Conservation (phyloP, 1,140 invertebrate species). For the Apis dorsata region DNA sequence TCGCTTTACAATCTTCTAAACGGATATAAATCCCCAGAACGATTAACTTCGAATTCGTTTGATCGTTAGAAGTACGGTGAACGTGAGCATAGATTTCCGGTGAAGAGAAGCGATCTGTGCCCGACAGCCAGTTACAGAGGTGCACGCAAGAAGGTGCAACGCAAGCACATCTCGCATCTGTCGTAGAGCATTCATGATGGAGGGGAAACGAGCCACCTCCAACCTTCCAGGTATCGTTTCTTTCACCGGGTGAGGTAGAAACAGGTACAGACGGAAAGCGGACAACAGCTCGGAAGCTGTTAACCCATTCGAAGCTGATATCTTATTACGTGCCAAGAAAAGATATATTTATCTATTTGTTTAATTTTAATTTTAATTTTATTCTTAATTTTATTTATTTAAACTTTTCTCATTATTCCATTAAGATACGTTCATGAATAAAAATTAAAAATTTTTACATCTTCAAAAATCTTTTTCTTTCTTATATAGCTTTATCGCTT, state of each 20-base stretch:
- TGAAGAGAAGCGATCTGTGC: neutral
- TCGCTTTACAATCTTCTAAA: too few relatives aligned
- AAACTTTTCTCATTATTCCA: too few relatives aligned
- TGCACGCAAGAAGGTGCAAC: conserved; percentile 52
- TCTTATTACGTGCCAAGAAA: neutral
- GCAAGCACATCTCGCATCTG: conserved; percentile 70
- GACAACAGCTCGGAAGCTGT: conserved; percentile 57
- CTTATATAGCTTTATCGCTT: too few relatives aligned
- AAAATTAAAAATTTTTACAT: too few relatives aligned
- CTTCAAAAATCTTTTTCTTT: too few relatives aligned
- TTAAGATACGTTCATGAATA: too few relatives aligned
- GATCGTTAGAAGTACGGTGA: neutral
- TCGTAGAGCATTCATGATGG: conserved; percentile 48
- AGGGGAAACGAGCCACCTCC: neutral
- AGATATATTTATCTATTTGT: too few relatives aligned
- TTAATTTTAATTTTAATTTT: too few relatives aligned
- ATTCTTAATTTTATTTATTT: too few relatives aligned
- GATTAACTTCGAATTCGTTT: neutral
- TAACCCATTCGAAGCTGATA: neutral
- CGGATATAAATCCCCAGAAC: too few relatives aligned
- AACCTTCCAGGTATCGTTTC: conserved; percentile 17
- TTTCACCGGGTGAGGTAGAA: conserved; percentile 54
- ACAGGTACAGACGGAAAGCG: conserved; percentile 67
- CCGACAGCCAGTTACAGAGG: conserved; percentile 59
- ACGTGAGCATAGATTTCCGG: neutral